Evolutionary conservation across 2,888 invertebrate genomes (phyloP), one percentile per base, ranked within the genome.

Genomic region (Temnothorax unifasciatus): DNA sequence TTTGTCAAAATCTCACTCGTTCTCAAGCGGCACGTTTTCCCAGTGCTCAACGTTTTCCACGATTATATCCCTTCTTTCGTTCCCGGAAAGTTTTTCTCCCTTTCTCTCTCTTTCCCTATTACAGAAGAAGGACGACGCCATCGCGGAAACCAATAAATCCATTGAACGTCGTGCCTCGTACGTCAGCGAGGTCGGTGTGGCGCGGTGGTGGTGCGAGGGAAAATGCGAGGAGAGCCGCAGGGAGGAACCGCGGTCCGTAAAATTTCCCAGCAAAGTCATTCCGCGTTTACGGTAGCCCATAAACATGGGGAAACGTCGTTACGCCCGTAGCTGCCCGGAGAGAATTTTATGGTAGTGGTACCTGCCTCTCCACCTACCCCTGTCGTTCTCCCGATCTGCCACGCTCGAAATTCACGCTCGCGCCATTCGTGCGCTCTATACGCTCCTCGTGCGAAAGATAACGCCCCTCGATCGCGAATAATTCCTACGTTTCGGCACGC

Each of bases 191-290:
- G 44, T 52, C 50, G 13, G 18, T 29, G 34, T 6, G 34, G 34
- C 6, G 34, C 34, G 34, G 34, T 34, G 34, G 34, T 34, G 34
- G 34, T 34, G 57, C 54, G 68, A 13, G 79, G 61, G 57, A 75
- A 88, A 86, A 82, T 66, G 69, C 63, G 61, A 34, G 54, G 59
- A 73, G 64, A 71, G 69, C 69, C 68, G 73, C 50, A 82, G 68
- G 59, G 63, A 85, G 73, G 75, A 66, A 76, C 69, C 71, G 75
- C 63, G 86, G 54, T 29, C 84, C 89, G 81, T 89, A 83, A 89
- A 90, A 87, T 90, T 86, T 85, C 82, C 84, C 41, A 29, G 50
- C 83, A 13, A 86, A 88, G 85, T 88, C 85, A 83, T 87, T 73
- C 21, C 66, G 63, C 83, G 74, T 87, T 90, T 89, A 89, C 86